Evolutionary conservation across 2,888 invertebrate species (phyloP), one percentile per base, ranked within the genome.

Genomic region (Heteropelma amictum): DNA sequence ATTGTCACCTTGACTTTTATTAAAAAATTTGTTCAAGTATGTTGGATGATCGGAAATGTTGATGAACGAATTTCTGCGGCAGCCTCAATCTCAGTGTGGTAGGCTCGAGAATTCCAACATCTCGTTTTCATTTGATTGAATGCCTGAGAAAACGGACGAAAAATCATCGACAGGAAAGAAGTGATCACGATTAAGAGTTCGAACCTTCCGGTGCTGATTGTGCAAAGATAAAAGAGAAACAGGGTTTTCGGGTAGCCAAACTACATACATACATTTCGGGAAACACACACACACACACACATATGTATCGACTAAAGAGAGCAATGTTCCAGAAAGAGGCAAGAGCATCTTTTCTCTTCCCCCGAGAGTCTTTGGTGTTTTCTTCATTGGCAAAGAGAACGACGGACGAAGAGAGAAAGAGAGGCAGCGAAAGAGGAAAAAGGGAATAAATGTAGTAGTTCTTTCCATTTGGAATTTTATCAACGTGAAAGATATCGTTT

Each of bases 121-220:
- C 5, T 19, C 35, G 10, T 61, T 47, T 33, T 64, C 45, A 45
- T 70, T 60, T 40, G 21, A 30, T 33, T 26, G 42, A 21, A 19
- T 33, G 38, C 58, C 45, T 19, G 58, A 51, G 7, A 21, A 17
- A 14, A 7, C 14, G 23, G 40, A 49, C 23, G 17, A 12, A 10
- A 33, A 65, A 49, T 54, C 38, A 33, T 53, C 10, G 33, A 21
- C n/a, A 33, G 33, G 14, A 75, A 19, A 23, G 40, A 49, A 42
- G n/a, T 12, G 56, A 53, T 64, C 38, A 56, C 71, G 67, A 71
- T 75, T 71, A 45, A 71, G 79, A 81, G 80, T 76, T 76, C 73
- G 79, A 75, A 81, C 72, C 79, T 81, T 83, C 82, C 81, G 80
- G 61, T 85, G 86, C 83, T 85, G 86, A 87, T 87, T 87, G 85